Conservation (phyloP, 2,797 vertebrate species). For the Cossypha niveicapilla region DNA sequence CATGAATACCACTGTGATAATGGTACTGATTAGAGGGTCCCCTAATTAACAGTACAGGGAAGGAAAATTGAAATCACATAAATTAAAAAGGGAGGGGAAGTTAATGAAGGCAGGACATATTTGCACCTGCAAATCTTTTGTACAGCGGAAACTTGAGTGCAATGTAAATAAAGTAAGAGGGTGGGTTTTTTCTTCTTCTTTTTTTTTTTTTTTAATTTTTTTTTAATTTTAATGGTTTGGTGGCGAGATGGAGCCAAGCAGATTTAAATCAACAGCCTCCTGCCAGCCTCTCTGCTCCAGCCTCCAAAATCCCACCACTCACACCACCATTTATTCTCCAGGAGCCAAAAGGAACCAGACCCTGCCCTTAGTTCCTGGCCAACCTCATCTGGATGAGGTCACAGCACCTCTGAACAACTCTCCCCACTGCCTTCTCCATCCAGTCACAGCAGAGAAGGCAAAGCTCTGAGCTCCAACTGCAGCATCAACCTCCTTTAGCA, state of each 20-base stretch:
- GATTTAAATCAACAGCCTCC: slow-evolving; percentile 39
- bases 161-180: slow-evolving; percentile 78
- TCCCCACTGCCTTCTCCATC: not conserved
- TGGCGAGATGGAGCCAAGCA: slow-evolving; percentile 27
- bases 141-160: slow-evolving; percentile 78
- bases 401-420: not conserved
- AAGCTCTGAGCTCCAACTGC: not conserved
- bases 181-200: not conserved
- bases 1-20: slow-evolving; percentile 86
- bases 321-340: not conserved
- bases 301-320: not conserved
- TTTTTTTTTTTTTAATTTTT: not conserved
- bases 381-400: not conserved
- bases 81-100: slow-evolving; percentile 84
- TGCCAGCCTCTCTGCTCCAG: slow-evolving; percentile 5
- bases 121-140: slow-evolving; percentile 86
- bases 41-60: slow-evolving; percentile 85
- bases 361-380: not conserved
- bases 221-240: not conserved
- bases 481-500: not conserved
- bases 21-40: slow-evolving; percentile 85
- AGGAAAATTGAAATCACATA: slow-evolving; percentile 85
- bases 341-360: not conserved
- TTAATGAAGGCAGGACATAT: slow-evolving; percentile 82
- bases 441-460: not conserved